Evolutionary conservation across 2,113 vertebrate genomes (phyloP).

Genomic region (Muntiacus reevesi): DNA sequence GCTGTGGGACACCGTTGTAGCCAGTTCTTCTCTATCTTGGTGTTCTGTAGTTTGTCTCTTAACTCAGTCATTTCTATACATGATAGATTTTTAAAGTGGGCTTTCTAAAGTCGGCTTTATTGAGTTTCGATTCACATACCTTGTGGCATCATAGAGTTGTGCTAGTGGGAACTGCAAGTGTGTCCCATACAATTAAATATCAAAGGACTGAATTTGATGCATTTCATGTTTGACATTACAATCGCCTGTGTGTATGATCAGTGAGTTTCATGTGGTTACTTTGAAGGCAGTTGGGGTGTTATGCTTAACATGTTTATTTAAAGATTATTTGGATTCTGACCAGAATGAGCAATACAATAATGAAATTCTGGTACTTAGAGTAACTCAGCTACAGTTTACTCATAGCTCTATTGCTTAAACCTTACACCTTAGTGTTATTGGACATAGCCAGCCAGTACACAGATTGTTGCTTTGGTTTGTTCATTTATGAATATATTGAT

Average conservation of each 20-base stretch:
- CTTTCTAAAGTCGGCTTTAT: constrained; percentile 12
- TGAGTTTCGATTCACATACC: background rate
- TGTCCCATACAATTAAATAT: background rate
- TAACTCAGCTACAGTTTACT: background rate
- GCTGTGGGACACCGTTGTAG: background rate
- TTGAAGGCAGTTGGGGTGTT: background rate
- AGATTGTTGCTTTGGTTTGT: background rate
- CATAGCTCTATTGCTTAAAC: background rate
- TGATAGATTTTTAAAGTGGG: background rate
- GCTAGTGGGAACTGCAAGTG: background rate
- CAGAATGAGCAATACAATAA: background rate
- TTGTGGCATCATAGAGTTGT: background rate
- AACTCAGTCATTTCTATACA: background rate
- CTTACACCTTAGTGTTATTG: background rate
- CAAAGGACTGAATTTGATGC: background rate
- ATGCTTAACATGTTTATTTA: background rate
- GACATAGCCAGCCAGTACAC: background rate
- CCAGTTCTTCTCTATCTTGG: background rate
- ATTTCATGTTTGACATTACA: background rate
- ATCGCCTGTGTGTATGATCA: background rate
- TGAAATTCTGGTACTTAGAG: background rate
- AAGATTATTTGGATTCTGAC: constrained; percentile 30
- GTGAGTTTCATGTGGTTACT: background rate
- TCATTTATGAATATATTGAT: background rate
- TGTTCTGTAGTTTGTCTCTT: background rate